Evolutionary conservation across 1,140 invertebrate genomes (phyloP).

Genomic region (Chymomyza costata): DNA sequence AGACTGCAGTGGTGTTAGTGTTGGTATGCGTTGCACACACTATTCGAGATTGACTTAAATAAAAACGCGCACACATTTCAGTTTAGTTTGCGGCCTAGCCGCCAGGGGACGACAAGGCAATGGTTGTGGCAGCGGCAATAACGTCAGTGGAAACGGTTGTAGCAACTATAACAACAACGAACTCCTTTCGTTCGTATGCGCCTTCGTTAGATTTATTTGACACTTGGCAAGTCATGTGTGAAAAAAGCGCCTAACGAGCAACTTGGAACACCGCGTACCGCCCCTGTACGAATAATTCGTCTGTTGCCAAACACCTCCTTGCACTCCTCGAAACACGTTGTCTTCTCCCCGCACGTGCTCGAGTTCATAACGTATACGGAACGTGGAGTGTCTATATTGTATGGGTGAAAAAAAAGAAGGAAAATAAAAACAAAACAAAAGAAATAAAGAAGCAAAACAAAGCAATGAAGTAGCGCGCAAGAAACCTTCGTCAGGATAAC

Average conservation of each 20-base stretch:
- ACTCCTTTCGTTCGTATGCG: constrained; percentile 5
- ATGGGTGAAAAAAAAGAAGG: no score
- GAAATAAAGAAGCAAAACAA: constrained; percentile 33
- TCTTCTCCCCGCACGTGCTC: neutral
- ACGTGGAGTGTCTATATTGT: no score
- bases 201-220: constrained; percentile 59
- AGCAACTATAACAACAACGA: neutral
- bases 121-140: constrained; percentile 57
- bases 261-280: no score
- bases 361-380: no score
- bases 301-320: neutral
- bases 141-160: no score
- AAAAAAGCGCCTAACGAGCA: constrained; percentile 64
- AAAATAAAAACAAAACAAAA: no score
- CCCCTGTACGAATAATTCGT: constrained; percentile 1
- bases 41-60: constrained; percentile 72
- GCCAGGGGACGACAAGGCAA: constrained; percentile 47
- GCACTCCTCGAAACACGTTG: neutral
- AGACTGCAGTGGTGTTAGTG: neutral
- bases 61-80: constrained; percentile 66
- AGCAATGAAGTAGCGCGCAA: constrained; percentile 28
- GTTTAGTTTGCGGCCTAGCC: constrained; percentile 71
- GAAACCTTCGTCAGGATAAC: constrained; percentile 60
- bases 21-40: constrained; percentile 24
- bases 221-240: constrained; percentile 65